phyloP scores from a whole-genome alignment of 1,140 invertebrate genomes.

The Pachypsylla venusta region DNA sequence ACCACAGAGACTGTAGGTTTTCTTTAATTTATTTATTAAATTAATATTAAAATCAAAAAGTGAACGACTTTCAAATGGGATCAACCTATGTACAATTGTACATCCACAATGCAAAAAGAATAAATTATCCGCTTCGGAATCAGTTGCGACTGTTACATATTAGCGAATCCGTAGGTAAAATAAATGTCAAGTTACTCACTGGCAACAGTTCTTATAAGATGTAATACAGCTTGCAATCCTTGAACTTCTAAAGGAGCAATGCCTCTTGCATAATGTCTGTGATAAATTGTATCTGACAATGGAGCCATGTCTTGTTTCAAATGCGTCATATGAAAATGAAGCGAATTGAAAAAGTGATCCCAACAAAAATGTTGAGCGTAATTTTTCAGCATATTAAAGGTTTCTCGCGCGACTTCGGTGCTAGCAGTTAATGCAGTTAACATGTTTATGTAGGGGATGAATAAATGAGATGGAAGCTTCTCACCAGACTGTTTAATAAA shows the following conservation, averaged over 20 bases:
- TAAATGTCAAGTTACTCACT: too few relatives aligned
- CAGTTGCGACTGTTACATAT: too few relatives aligned
- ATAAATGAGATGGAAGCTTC: conserved; percentile 65
- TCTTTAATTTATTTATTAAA: too few relatives aligned
- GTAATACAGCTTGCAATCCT: conserved; percentile 63
- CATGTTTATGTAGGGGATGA: conserved; percentile 76
- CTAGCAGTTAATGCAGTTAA: conserved; percentile 63
- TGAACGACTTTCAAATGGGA: too few relatives aligned
- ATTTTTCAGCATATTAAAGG: conserved; percentile 72
- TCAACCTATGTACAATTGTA: too few relatives aligned
- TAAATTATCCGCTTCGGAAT: too few relatives aligned
- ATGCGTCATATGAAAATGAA: conserved; percentile 32
- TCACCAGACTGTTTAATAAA: conserved; percentile 79
- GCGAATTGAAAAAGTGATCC: conserved; percentile 67
- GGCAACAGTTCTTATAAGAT: conserved; percentile 59
- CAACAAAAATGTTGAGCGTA: conserved; percentile 37
- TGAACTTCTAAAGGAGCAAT: conserved; percentile 76
- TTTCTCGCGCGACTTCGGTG: conserved; percentile 53
- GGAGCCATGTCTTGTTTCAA: conserved; percentile 49
- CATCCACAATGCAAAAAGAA: too few relatives aligned
- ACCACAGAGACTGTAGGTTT: too few relatives aligned
- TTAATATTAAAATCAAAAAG: too few relatives aligned
- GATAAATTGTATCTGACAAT: conserved; percentile 44
- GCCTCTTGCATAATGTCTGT: conserved; percentile 41
- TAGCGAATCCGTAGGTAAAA: too few relatives aligned